These are phyloP conservation scores for Trichopoda pennipes DNA, from an alignment of 2,888 invertebrate species.

Conservation along the genomic window DNA sequence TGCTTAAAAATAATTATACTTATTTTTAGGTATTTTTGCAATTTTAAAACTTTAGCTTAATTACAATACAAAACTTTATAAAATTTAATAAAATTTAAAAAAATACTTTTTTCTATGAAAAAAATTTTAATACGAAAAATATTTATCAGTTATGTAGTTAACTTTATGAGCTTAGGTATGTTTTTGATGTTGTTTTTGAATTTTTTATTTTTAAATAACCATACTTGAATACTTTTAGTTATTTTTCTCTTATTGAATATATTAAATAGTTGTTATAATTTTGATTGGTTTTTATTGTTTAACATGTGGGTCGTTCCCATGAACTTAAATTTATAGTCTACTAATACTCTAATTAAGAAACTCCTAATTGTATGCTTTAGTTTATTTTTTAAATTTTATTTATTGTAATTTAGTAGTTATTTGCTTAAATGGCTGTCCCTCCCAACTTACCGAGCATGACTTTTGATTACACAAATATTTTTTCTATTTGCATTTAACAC, in stretches of 20 bases:
- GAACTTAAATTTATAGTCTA: not conserved
- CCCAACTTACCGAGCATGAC: not conserved
- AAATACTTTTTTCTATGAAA: not conserved
- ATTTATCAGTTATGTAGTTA: conserved; percentile 39
- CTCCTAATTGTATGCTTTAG: conserved; percentile 36
- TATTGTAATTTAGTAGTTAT: conserved; percentile 30
- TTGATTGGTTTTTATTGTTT: conserved; percentile 50
- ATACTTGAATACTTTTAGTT: conserved; percentile 7
- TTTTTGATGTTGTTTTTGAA: not conserved
- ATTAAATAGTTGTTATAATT: conserved; percentile 25
- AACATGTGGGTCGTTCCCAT: not conserved
- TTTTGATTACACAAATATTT: not conserved
- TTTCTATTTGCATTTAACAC: conserved; percentile 35
- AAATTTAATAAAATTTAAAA: not conserved
- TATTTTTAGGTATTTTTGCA: conserved; percentile 22
- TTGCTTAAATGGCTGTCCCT: conserved; percentile 43
- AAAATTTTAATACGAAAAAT: not conserved
- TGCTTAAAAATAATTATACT: conserved; percentile 47
- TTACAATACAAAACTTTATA: not conserved
- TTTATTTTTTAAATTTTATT: conserved; percentile 17
- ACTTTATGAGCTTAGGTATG: conserved; percentile 40
- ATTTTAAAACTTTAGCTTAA: conserved; percentile 7
- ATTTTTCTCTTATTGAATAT: conserved; percentile 4
- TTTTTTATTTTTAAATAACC: no score
- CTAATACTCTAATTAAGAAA: conserved; percentile 25